Conservation (phyloP, 2,113 vertebrate genomes). For the Clupea harengus region DNA sequence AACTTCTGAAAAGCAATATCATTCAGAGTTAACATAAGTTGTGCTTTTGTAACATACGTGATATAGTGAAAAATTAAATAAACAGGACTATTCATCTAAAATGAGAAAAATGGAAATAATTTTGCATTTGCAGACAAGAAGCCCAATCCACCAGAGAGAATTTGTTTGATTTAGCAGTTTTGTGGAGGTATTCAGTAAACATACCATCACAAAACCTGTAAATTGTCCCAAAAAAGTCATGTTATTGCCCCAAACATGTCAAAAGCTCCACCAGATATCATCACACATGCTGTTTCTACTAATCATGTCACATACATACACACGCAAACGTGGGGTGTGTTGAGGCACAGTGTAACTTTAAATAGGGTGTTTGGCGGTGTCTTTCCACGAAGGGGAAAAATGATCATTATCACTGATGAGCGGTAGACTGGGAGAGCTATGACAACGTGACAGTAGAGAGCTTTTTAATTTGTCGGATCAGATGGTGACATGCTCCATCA, state of each 20-base stretch:
- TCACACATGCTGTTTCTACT: conserved; percentile 44
- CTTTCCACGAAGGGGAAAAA: conserved; percentile 56
- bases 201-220: conserved; percentile 5
- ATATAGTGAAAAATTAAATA: not conserved
- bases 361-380: conserved; percentile 61
- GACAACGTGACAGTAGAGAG: conserved; percentile 76
- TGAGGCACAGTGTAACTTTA: conserved; percentile 46
- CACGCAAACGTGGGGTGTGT: conserved; percentile 20
- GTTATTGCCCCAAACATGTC: not conserved
- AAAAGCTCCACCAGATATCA: conserved; percentile 22
- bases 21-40: no score
- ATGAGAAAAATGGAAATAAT: not conserved
- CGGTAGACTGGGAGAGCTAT: conserved; percentile 51
- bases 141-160: not conserved
- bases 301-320: conserved; percentile 42
- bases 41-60: not conserved
- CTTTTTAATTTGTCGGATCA: conserved; percentile 81
- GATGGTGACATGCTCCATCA: conserved; percentile 76
- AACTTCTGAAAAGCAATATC: no score
- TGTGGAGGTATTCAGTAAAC: not conserved
- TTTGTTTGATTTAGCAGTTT: not conserved
- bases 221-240: not conserved
- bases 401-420: conserved; percentile 79
- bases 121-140: not conserved
- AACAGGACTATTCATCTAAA: not conserved